phyloP scores from a whole-genome alignment of 2,113 vertebrate species.

The Indicator indicator region DNA sequence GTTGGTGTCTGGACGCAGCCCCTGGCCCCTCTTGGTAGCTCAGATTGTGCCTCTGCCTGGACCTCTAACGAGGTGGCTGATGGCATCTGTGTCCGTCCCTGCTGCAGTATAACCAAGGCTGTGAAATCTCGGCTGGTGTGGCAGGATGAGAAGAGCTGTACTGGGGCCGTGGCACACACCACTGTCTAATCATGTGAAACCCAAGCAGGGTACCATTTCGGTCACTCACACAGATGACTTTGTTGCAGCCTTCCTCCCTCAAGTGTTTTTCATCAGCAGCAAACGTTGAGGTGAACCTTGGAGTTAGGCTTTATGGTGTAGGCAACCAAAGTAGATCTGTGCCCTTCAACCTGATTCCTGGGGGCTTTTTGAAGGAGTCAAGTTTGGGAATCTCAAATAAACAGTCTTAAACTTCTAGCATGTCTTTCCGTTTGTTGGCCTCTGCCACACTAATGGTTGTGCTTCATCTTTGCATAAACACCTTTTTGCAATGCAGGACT shows the following conservation, averaged over 20 bases:
- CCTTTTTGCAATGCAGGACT: background rate
- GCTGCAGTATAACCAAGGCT: background rate
- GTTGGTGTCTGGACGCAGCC: background rate
- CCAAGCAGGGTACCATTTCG: accelerated
- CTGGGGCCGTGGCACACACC: accelerated
- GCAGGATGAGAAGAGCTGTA: accelerated
- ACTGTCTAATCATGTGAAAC: background rate
- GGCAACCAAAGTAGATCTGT: background rate
- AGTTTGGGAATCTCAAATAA: background rate
- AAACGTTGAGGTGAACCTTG: background rate
- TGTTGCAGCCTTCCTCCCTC: background rate
- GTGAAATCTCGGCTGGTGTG: background rate
- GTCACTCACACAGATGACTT: accelerated
- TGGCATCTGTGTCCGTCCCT: accelerated
- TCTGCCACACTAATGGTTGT: background rate
- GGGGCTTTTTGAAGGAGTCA: background rate
- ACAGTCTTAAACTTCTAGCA: background rate
- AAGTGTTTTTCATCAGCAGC: background rate
- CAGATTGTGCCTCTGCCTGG: background rate
- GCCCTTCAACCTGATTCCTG: background rate
- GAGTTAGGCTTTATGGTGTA: background rate
- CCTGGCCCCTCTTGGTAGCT: background rate
- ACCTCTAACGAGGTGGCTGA: accelerated
- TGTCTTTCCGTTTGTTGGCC: background rate
- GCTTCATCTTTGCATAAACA: background rate